phyloP scores from a whole-genome alignment of 2,113 vertebrate species.

The Petroica traversi region DNA sequence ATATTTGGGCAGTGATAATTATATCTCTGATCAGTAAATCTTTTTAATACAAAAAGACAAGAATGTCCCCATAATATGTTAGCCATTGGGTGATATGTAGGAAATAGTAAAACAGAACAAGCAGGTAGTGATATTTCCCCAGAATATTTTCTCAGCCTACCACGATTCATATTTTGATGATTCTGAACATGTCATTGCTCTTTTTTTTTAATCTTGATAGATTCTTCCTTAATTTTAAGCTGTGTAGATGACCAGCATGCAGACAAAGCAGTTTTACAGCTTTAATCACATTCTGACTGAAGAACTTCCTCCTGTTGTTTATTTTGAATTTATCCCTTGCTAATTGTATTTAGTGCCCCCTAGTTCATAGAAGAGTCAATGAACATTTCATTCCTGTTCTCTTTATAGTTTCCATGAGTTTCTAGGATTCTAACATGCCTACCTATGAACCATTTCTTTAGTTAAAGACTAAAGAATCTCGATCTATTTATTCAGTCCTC shows the following conservation, averaged over 20 bases:
- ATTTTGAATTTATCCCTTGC: background rate
- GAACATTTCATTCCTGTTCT: background rate
- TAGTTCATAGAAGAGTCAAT: background rate
- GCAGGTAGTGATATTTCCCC: background rate
- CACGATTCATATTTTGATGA: background rate
- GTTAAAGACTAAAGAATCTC: background rate
- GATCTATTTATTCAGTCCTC: background rate
- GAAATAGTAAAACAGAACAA: background rate
- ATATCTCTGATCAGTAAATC: background rate
- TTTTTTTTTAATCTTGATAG: background rate
- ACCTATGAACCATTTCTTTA: background rate
- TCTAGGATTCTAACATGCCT: background rate
- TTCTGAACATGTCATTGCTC: background rate
- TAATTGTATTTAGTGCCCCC: background rate
- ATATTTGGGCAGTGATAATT: background rate
- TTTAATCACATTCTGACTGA: background rate
- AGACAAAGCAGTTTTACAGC: background rate
- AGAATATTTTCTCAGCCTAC: background rate
- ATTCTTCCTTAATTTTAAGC: background rate
- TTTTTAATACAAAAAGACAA: background rate
- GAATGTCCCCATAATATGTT: background rate
- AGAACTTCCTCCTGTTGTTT: background rate
- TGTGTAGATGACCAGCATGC: background rate
- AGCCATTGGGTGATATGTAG: background rate
- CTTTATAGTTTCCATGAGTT: background rate